These are phyloP conservation scores for Drosophila pandora DNA, from an alignment of 1,140 invertebrate genomes.

Conservation along the genomic window DNA sequence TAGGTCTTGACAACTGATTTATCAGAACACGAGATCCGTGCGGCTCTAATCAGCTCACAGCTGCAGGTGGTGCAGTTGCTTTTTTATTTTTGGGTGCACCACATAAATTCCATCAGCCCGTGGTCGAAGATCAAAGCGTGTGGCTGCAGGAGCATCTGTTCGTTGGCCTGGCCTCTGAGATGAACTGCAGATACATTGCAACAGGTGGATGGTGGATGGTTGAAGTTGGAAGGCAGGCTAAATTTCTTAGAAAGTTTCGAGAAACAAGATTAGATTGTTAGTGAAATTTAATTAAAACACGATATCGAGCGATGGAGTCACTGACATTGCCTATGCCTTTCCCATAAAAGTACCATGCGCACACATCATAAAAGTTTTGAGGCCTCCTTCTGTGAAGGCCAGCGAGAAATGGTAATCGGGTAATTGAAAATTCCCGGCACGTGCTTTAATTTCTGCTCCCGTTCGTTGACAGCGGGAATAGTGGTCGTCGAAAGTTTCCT, in stretches of 20 bases:
- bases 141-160: slow-evolving; percentile 42
- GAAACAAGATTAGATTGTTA: slow-evolving; percentile 48
- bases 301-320: slow-evolving; percentile 30
- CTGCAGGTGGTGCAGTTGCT: slow-evolving; percentile 49
- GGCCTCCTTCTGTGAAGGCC: slow-evolving; percentile 47
- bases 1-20: slow-evolving; percentile 64
- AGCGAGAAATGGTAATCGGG: slow-evolving; percentile 60
- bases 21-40: slow-evolving; percentile 29
- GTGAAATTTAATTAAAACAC: slow-evolving; percentile 66
- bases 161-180: slow-evolving; percentile 7
- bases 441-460: slow-evolving; percentile 56
- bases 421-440: slow-evolving; percentile 72
- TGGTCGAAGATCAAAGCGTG: slow-evolving; percentile 70
- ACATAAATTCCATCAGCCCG: slow-evolving; percentile 64
- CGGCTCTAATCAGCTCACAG: slow-evolving; percentile 54
- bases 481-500: slow-evolving; percentile 35
- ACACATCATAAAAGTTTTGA: slow-evolving; percentile 61
- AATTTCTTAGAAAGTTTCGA: slow-evolving; percentile 48
- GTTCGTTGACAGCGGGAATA: slow-evolving; percentile 48
- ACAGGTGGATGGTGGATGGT: slow-evolving; percentile 48
- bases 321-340: slow-evolving; percentile 43
- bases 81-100: slow-evolving; percentile 57
- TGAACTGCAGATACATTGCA: slow-evolving; percentile 34
- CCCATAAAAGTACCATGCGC: slow-evolving; percentile 39
- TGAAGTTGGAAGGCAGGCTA: slow-evolving; percentile 5